Base-by-base conservation (phyloP, 2,888 invertebrate genomes). In the Formica aserva region DNA sequence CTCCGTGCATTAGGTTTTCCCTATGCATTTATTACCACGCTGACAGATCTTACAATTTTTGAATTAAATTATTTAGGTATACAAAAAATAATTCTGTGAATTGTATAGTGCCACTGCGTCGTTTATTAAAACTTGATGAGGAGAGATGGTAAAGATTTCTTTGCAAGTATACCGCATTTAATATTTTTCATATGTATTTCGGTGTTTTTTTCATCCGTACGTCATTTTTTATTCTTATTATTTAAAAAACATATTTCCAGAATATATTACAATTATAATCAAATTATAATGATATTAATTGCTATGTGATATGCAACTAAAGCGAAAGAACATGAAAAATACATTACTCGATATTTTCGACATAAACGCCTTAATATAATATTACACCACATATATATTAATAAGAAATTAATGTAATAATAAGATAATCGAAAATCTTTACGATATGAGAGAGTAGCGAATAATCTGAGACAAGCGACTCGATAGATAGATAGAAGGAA, bases 61-160 rank as follows among this genome's bases (percentile, higher is more conserved):
- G 13, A 55, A 38, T 13, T 26, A 4, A 26, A 18, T 22, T 35
- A 2, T 0, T 15, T 5, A 63, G n/a, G n/a, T 38, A 55, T 4
- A 13, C 52, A 22, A 41, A 32, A 52, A 52, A 52, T 26, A 52
- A 66, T 75, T 76, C 26, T 32, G 18, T 2, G 8, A 76, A 57
- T 18, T 48, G 15, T n/a, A 22, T 62, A 9, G 38, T 48, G 0
- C 9, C 22, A n/a, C 45, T 32, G 22, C 18, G 13, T 75, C 22
- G 48, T 76, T 76, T 76, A 35, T 66, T 11, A 48, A 45, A 52
- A 35, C 35, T 18, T 35, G 22, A 75, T 63, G n/a, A 13, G 18
- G 29, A 15, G 15, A 8, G 15, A 29, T 60, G 15, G 15, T 3
- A 60, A 60, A 29, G 15, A 35, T 52, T 52, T n/a, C 1, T 48